Base-by-base conservation (phyloP, 2,888 invertebrate species). In the Cephalotes varians region DNA sequence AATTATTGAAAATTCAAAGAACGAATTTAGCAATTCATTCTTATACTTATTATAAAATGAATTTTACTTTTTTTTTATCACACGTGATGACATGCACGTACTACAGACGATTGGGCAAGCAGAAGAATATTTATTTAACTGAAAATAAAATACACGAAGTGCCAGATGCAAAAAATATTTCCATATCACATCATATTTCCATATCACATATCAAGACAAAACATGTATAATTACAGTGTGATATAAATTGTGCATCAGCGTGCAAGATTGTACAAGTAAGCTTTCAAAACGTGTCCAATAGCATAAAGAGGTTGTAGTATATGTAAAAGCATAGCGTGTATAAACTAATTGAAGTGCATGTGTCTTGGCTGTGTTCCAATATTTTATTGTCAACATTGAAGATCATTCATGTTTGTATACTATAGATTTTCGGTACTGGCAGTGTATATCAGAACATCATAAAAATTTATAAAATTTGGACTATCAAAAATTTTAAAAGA, bases 161-260 rank as follows among this genome's bases (percentile, higher is more conserved):
- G 34, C 15, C 60, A 72, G 44, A 44, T 60, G 28, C 44, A 49
- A 49, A 18, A 44, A 51, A 49, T 15, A 37, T 62, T 60, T 1
- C 3, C 9, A 12, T 9, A 28, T 51, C 6, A 62, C 62, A 34
- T 73, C n/a, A 49, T 15, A 37, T 62, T 60, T 1, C 3, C 9
- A 12, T 9, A 28, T 51, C 6, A 62, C 62, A 34, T 73, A n/a
- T n/a, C 40, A 28, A 44, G 15, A 37, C 25, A 1, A 9, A 31
- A 10, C n/a, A 31, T 15, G 6, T 47, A 4, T 21, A 25, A 10
- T 3, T 40, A 1, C 7, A 40, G 2, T 0, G 18, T 56, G 4
- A 77, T 40, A 77, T 40, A 54, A 28, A 54, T 65, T 54, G 15
- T 31, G 21, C 28, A 40, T 69, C 12, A 40, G 31, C 6, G 18